Evolutionary conservation across 1,140 invertebrate species (phyloP).

Genomic region (Odontomachus brunneus): DNA sequence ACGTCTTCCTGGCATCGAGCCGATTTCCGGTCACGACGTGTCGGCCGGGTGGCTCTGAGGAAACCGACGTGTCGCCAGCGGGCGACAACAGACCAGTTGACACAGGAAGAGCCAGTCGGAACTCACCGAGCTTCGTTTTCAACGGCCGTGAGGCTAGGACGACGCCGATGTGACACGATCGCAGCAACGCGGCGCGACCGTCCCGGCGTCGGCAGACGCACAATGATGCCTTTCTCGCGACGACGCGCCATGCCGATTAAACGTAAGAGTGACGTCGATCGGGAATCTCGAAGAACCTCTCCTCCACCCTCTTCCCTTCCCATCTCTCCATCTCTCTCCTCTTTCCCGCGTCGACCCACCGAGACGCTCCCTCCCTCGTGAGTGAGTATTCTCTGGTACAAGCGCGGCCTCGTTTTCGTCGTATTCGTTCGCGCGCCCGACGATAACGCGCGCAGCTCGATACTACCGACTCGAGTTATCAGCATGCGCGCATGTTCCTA

Average conservation of each 20-base stretch:
- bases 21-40: conserved; percentile 87
- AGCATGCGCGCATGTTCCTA: too few species aligned
- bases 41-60: conserved; percentile 88
- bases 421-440: too few species aligned
- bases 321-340: too few species aligned
- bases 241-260: conserved; percentile 68
- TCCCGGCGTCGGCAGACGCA: conserved; percentile 76
- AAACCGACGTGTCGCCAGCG: conserved; percentile 50
- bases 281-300: conserved; percentile 42
- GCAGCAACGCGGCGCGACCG: conserved; percentile 16
- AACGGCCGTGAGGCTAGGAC: conserved; percentile 51
- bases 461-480: too few species aligned
- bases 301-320: conserved; percentile 14
- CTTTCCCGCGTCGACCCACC: too few species aligned
- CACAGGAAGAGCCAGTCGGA: conserved; percentile 33
- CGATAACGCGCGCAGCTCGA: too few species aligned
- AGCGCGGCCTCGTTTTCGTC: background rate
- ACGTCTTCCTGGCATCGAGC: conserved; percentile 88
- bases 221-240: conserved; percentile 81
- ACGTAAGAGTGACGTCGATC: conserved; percentile 53
- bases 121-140: conserved; percentile 58
- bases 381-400: too few species aligned
- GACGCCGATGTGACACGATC: conserved; percentile 51
- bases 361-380: too few species aligned
- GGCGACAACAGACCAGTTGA: conserved; percentile 44